These are phyloP conservation scores for Bothrops jararaca DNA, from an alignment of 2,113 vertebrate genomes.

Conservation along the genomic window DNA sequence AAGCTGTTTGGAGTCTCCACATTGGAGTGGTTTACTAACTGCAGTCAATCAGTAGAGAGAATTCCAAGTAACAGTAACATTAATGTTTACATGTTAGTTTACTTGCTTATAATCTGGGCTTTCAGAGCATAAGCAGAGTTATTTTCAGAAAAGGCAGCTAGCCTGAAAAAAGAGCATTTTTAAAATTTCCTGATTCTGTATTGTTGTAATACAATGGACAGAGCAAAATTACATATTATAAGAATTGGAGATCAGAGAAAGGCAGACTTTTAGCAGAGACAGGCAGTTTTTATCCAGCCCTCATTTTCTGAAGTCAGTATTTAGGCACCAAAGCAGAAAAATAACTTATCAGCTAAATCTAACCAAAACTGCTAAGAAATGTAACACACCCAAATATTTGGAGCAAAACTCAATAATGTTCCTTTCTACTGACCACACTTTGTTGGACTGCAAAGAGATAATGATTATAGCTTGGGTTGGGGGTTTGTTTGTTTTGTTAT, in stretches of 20 bases:
- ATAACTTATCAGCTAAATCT: neutral
- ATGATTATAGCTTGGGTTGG: neutral
- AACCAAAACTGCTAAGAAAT: neutral
- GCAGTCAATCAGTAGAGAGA: neutral
- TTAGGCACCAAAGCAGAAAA: neutral
- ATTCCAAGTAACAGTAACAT: neutral
- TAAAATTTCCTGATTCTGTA: neutral
- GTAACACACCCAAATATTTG: neutral
- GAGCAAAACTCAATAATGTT: neutral
- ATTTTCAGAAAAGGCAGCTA: neutral
- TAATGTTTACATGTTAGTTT: neutral
- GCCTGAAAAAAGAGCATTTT: neutral
- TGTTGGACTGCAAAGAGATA: neutral
- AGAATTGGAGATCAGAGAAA: neutral
- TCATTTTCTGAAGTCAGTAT: neutral
- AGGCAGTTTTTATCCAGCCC: neutral
- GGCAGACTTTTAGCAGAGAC: neutral
- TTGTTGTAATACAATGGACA: neutral
- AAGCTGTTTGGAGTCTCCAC: neutral
- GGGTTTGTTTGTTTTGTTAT: neutral
- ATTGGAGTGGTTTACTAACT: neutral
- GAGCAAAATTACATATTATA: neutral
- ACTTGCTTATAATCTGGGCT: neutral
- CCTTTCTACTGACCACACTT: neutral
- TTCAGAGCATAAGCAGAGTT: neutral